Base-by-base conservation (phyloP, 2,888 invertebrate genomes). In the Hecatera dysodea region DNA sequence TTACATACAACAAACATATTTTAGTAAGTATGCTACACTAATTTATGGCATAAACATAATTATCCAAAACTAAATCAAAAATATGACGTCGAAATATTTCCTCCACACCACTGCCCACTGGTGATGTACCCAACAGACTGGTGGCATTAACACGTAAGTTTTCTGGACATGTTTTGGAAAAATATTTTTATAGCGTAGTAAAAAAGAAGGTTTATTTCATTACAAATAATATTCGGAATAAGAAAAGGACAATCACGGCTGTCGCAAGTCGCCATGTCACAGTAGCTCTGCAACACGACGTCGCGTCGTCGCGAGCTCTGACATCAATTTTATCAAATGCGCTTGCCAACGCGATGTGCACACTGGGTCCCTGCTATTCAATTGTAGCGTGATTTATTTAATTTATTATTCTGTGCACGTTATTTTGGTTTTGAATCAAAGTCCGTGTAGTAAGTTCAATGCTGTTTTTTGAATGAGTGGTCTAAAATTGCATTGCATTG, bases 261-360 rank as follows among this genome's bases (percentile, higher is more conserved):
- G 71, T 72, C 66, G 70, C 57, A 50, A 44, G 67, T 69, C 72
- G 67, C 62, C 57, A 66, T 67, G 82, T 80, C 72, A 75, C 76
- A 22, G 46, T 33, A 36, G 27, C 29, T 24, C 15, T 55, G 68
- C 56, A 44, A 0, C 55, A 42, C 55, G 73, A 46, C 78, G 64
- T 57, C 78, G 64, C 67, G 59, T 61, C 46, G 66, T 62, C 64
- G 52, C 66, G 22, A 65, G 67, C 67, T 63, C 56, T 60, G 72
- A 75, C 72, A 82, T 85, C 67, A 79, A 84, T 84, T 85, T 84
- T 70, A 83, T 81, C 72, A 79, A 80, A 80, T 75, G 75, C 75
- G 55, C 73, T 70, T 78, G 64, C 72, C 76, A 72, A 79, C 67
- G 66, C 70, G 50, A 57, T 19, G 57, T 50, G 67, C 69, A 78